Conservation (phyloP, 2,797 vertebrate species). For the Cyclura pinguis region DNA sequence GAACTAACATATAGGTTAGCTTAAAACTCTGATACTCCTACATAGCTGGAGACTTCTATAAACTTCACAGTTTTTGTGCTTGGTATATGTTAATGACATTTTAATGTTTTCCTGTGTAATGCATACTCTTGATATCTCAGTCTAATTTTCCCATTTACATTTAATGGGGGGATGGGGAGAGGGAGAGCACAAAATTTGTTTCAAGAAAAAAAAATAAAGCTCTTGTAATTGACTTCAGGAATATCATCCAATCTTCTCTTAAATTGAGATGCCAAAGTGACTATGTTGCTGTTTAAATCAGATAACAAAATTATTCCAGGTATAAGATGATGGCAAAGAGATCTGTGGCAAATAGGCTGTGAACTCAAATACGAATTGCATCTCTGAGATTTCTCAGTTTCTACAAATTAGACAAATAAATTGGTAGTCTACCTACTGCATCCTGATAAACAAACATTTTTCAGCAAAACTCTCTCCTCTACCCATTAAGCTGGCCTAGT, state of each 20-base stretch:
- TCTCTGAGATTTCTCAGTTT: conserved; percentile 48
- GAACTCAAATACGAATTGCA: conserved; percentile 61
- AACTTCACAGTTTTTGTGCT: conserved; percentile 20
- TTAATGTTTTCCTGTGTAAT: conserved; percentile 51
- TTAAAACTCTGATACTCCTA: neutral
- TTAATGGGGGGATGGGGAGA: conserved; percentile 41
- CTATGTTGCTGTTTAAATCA: conserved; percentile 64
- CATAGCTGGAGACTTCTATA: neutral
- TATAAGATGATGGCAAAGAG: conserved; percentile 42
- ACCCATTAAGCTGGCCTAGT: conserved; percentile 34
- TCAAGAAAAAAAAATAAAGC: conserved; percentile 55
- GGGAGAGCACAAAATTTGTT: conserved; percentile 49
- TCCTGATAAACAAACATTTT: conserved; percentile 59
- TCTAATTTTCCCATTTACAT: conserved; percentile 63
- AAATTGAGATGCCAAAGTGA: conserved; percentile 73
- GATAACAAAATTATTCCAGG: conserved; percentile 64
- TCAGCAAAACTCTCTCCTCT: conserved; percentile 34
- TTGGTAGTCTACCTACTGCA: conserved; percentile 48
- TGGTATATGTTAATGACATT: conserved; percentile 44
- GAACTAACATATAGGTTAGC: neutral
- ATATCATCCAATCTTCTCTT: conserved; percentile 59
- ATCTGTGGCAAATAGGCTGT: conserved; percentile 59
- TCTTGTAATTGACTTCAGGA: conserved; percentile 70
- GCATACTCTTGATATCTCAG: conserved; percentile 48
- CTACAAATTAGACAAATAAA: conserved; percentile 65